Conservation (phyloP, 2,888 invertebrate species). For the Cataglyphis livida region DNA sequence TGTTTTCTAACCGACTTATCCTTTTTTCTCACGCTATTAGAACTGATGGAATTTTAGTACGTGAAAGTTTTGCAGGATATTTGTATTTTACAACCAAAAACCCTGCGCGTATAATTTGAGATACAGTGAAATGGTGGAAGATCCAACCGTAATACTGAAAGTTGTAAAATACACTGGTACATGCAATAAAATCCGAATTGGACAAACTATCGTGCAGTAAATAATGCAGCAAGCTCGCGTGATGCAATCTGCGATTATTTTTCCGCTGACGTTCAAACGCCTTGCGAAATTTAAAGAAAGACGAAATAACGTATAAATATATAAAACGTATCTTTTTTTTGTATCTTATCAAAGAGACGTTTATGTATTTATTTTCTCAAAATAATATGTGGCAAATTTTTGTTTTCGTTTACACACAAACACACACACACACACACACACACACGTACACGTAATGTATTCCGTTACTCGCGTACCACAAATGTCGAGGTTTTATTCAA, state of each 20-base stretch:
- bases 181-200: conserved; percentile 47
- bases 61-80: conserved; percentile 13
- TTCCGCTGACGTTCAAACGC: neutral
- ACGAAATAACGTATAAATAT: neutral
- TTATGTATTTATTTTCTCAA: neutral
- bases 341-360: neutral
- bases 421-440: neutral
- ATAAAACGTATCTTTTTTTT: neutral
- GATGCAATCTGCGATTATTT: conserved; percentile 32
- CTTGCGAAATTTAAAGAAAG: neutral
- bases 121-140: conserved; percentile 33
- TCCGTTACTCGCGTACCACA: neutral
- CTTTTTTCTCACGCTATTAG: neutral
- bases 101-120: conserved; percentile 29
- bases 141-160: conserved; percentile 30
- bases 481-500: conserved; percentile 18
- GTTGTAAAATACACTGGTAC: conserved; percentile 26
- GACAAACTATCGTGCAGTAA: conserved; percentile 31
- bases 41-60: neutral
- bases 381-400: neutral
- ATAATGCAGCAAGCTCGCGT: conserved; percentile 32
- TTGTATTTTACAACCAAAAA: conserved; percentile 30
- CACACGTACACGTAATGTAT: neutral
- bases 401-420: neutral
- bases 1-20: neutral